Evolutionary conservation across 2,888 invertebrate genomes (phyloP), one percentile per base, ranked within the genome.

Genomic region (Thymelicus sylvestris): DNA sequence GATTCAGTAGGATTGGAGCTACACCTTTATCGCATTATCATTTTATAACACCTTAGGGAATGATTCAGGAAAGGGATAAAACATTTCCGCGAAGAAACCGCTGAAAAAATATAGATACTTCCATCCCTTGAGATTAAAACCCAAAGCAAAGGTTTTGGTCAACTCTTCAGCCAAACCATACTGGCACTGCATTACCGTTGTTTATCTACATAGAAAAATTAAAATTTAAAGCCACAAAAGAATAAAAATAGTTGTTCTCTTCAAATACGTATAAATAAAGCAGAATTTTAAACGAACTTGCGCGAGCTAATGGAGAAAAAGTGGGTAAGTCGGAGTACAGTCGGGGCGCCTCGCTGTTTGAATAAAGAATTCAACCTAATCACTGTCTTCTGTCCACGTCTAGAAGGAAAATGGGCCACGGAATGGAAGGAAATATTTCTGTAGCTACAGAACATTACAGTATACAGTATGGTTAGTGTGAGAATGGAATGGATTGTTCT

Each of bases 341-440:
- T 24, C 24, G 8, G 5, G 57, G 48, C 41, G 65, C 64, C 50
- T 7, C 38, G 64, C 24, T 57, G 50, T 47, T 57, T 67, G 47
- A 60, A 68, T 55, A 64, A 69, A 59, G 44, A 52, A 66, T 50
- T 67, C 48, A 50, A 64, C 39, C 44, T 59, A 66, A 66, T 66
- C 52, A 66, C 65, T 44, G 55, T 66, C 65, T 66, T 66, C 55
- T 66, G 39, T 66, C 55, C 15, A 44, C 65, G 65, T 66, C 65
- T 66, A 55, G 65, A 55, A 55, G 65, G 55, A 55, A 65, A 38
- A 19, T 31, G 44, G 44, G 8, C 57, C 57, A 57, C 57, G 57
- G 57, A 57, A 57, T 57, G 57, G 13, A 57, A 31, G 57, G 57
- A 57, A 57, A 57, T 57, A 57, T 57, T 57, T 38, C 38, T 57